These are phyloP conservation scores for Amblyopsis hoosieri DNA, from an alignment of 2,797 vertebrate genomes.

Conservation along the genomic window DNA sequence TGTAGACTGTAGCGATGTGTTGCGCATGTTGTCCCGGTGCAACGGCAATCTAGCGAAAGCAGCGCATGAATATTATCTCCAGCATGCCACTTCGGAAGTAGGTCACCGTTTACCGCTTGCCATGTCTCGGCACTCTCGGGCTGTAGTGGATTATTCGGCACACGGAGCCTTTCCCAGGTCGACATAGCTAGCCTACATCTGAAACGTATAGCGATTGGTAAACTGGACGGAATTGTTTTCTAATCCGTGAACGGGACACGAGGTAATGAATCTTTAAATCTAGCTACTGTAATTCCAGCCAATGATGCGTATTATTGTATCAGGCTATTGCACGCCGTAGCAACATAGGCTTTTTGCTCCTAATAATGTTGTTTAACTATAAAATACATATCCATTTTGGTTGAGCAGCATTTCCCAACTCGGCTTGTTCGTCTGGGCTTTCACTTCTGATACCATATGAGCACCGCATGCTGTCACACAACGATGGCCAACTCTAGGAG, in stretches of 20 bases:
- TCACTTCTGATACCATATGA: slow-evolving; percentile 45
- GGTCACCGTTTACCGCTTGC: slow-evolving; percentile 80
- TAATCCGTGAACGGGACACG: slow-evolving; percentile 42
- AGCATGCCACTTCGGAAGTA: slow-evolving; percentile 84
- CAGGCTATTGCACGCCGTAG: slow-evolving; percentile 29
- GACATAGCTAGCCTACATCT: slow-evolving; percentile 31
- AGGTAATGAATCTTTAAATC: slow-evolving; percentile 17
- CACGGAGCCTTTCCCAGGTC: slow-evolving; percentile 60
- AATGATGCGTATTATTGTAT: slow-evolving; percentile 54
- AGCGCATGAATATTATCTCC: slow-evolving; percentile 83
- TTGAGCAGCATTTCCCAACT: slow-evolving; percentile 26
- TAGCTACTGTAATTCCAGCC: slow-evolving; percentile 47
- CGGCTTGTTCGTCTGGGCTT: slow-evolving; percentile 37
- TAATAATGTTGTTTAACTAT: slow-evolving; percentile 21
- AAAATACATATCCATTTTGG: slow-evolving; percentile 17
- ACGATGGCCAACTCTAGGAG: slow-evolving; percentile 58
- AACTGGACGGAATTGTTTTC: slow-evolving; percentile 15
- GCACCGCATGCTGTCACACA: slow-evolving; percentile 63
- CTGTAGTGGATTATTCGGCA: slow-evolving; percentile 62
- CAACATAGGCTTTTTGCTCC: slow-evolving; percentile 40
- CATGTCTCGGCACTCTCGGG: slow-evolving; percentile 72
- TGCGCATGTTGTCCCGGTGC: slow-evolving; percentile 74
- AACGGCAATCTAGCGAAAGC: slow-evolving; percentile 63
- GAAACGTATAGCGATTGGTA: slow-evolving; percentile 32
- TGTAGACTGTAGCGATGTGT: slow-evolving; percentile 29